These are phyloP conservation scores for Myzus persicae DNA, from an alignment of 1,140 invertebrate species.

Conservation along the genomic window DNA sequence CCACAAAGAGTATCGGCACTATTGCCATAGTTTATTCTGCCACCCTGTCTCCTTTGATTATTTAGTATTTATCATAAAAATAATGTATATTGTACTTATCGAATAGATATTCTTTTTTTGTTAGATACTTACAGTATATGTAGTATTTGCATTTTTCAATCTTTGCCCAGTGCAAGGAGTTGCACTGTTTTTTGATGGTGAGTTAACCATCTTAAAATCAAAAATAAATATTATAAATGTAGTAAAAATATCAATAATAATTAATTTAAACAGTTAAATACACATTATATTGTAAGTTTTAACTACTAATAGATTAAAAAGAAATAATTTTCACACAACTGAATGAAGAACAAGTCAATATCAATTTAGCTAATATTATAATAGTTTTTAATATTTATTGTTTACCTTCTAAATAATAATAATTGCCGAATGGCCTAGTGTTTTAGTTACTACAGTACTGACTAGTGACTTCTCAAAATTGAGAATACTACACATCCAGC, in stretches of 20 bases:
- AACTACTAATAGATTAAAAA: background rate
- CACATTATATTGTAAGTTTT: no score
- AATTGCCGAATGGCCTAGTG: background rate
- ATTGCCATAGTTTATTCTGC: background rate
- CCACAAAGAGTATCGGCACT: background rate
- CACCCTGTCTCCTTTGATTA: background rate
- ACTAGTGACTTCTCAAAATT: no score
- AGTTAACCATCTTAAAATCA: no score
- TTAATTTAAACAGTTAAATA: no score
- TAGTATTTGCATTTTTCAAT: background rate
- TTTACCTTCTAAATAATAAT: background rate
- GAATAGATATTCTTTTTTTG: background rate
- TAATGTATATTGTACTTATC: background rate
- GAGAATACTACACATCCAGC: no score
- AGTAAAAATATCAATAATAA: no score
- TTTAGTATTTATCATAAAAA: background rate
- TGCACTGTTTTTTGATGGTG: no score
- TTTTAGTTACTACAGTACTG: no score
- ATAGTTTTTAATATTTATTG: background rate
- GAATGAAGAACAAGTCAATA: background rate
- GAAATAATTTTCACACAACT: background rate
- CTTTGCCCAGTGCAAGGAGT: no score
- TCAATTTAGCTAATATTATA: background rate
- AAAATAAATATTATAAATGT: no score
- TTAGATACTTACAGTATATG: background rate